Conservation (phyloP, 1,140 invertebrate genomes). For the Bemisia tabaci region DNA sequence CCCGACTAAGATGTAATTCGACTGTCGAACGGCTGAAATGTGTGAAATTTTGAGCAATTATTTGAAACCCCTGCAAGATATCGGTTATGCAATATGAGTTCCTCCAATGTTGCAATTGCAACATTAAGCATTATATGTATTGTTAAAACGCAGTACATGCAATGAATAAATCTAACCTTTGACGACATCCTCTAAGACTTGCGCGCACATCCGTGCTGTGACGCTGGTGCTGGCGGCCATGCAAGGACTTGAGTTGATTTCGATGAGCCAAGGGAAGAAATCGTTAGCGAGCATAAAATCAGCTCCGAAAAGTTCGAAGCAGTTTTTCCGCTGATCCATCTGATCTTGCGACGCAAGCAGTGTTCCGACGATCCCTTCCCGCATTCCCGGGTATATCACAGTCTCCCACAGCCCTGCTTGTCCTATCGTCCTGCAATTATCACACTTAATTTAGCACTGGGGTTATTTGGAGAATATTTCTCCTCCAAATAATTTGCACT, state of each 20-base stretch:
- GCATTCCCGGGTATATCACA: conserved; percentile 80
- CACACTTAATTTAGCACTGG: conserved; percentile 6
- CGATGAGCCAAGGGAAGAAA: conserved; percentile 80
- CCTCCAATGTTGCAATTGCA: no score
- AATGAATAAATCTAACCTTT: conserved; percentile 67
- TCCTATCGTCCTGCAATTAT: conserved; percentile 36
- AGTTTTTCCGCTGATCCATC: conserved; percentile 73
- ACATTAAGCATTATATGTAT: no score
- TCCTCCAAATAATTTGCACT: no score
- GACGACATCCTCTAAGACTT: conserved; percentile 78
- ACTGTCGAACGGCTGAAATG: no score
- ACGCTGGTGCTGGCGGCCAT: conserved; percentile 78
- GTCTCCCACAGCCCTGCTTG: conserved; percentile 60
- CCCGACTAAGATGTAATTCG: no score
- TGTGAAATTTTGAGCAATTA: no score
- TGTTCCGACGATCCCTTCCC: conserved; percentile 70
- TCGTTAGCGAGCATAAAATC: conserved; percentile 86
- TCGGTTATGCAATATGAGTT: no score
- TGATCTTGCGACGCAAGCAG: conserved; percentile 72
- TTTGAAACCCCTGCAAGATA: no score
- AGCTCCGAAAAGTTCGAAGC: conserved; percentile 85
- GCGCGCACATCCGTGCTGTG: conserved; percentile 69
- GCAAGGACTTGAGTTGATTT: conserved; percentile 88
- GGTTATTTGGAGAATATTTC: not conserved
- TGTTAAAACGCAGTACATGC: no score